These are phyloP conservation scores for Melipona quadrifasciata DNA, from an alignment of 1,140 invertebrate species.

Conservation along the genomic window DNA sequence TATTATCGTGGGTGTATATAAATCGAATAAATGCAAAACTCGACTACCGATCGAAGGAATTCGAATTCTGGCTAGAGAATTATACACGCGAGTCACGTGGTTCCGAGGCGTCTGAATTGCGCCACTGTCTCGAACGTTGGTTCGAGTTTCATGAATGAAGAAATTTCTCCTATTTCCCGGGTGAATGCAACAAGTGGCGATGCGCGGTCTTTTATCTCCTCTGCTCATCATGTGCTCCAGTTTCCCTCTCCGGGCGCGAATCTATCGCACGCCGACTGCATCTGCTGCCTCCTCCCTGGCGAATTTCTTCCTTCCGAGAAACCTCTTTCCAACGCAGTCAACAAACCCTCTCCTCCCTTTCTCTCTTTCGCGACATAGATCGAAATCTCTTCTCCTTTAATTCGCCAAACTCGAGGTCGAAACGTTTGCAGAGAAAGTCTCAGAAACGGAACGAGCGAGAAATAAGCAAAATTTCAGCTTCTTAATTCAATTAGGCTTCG, in stretches of 20 bases:
- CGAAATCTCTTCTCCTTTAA: background rate
- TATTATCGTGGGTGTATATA: too few species aligned
- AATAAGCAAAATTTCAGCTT: too few species aligned
- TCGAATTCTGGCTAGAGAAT: too few species aligned
- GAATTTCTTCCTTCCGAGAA: slow-evolving; percentile 37
- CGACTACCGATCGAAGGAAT: too few species aligned
- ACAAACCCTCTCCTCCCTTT: background rate
- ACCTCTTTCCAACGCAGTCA: background rate
- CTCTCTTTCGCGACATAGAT: background rate
- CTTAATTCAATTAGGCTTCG: too few species aligned
- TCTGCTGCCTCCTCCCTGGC: slow-evolving; percentile 31
- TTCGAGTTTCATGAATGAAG: slow-evolving; percentile 42
- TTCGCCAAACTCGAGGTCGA: background rate
- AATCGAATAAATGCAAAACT: too few species aligned
- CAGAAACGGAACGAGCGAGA: too few species aligned
- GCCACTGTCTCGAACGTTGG: background rate
- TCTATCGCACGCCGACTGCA: slow-evolving; percentile 33
- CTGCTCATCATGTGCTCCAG: slow-evolving; percentile 50
- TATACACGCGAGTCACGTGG: background rate
- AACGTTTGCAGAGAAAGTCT: too few species aligned
- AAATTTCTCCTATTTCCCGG: slow-evolving; percentile 48
- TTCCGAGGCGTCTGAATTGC: background rate
- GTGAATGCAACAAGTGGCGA: slow-evolving; percentile 62
- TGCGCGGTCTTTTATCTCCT: slow-evolving; percentile 57
- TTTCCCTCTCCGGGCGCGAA: slow-evolving; percentile 56